Percentiles rank a stretch among this genome's conserved stretches.
These are phyloP conservation scores for Cyclura pinguis DNA, from an alignment of 2,797 vertebrate species.

Conservation along the genomic window DNA sequence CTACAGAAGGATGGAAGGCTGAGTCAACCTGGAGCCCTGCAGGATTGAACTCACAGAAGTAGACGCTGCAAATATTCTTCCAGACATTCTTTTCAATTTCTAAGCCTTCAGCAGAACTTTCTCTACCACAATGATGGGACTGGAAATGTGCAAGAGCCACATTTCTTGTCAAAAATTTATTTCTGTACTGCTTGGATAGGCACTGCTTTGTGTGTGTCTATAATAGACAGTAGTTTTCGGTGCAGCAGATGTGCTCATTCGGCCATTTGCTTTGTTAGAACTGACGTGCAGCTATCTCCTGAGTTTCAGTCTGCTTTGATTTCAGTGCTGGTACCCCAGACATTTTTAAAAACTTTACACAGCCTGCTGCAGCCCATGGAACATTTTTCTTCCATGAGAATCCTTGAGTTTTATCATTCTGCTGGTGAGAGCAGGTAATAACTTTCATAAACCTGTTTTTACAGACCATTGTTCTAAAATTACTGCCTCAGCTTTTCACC, in stretches of 20 bases:
- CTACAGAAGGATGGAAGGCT: no score
- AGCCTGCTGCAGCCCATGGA: background rate
- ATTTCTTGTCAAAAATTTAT: background rate
- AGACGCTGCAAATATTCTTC: background rate
- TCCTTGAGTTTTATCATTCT: background rate
- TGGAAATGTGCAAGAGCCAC: background rate
- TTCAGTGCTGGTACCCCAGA: background rate
- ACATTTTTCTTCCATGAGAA: background rate
- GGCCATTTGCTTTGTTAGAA: background rate
- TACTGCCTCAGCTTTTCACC: background rate
- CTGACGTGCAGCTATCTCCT: background rate
- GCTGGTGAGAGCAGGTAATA: background rate
- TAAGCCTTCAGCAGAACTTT: background rate
- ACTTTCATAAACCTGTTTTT: background rate
- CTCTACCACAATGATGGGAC: background rate
- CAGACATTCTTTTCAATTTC: conserved; percentile 21
- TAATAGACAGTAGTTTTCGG: background rate
- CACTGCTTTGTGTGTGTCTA: background rate
- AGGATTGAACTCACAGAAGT: background rate
- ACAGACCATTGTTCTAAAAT: background rate
- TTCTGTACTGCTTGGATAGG: conserved; percentile 7
- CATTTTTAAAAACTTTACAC: background rate
- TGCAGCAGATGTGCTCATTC: background rate
- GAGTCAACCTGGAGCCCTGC: no score
- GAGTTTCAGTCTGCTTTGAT: background rate